Conservation (phyloP, 1,140 invertebrate genomes). For the Drosophila biarmipes region DNA sequence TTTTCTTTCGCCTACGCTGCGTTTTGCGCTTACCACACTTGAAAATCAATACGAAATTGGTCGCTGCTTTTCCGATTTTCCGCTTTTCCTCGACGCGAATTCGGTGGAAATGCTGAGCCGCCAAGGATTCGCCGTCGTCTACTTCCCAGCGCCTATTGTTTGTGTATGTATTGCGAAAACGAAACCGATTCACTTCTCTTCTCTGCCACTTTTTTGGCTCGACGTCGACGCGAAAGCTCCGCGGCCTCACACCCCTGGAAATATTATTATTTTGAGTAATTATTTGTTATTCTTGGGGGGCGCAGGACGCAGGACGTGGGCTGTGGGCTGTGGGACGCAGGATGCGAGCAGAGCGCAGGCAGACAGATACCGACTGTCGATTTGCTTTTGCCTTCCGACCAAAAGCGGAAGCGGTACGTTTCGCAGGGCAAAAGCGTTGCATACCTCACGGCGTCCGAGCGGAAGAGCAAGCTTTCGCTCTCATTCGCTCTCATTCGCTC, state of each 20-base stretch:
- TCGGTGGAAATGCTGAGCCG: conserved; percentile 52
- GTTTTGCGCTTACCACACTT: conserved; percentile 68
- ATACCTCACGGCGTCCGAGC: conserved; percentile 60
- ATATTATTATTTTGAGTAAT: conserved; percentile 69
- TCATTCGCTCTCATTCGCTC: not conserved
- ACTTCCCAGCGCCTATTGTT: conserved; percentile 84
- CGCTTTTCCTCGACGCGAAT: conserved; percentile 54
- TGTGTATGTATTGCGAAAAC: conserved; percentile 85
- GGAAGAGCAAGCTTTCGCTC: not conserved
- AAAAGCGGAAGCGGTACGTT: conserved; percentile 45
- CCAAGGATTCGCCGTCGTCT: conserved; percentile 58
- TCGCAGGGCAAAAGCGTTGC: conserved; percentile 56
- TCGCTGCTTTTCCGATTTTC: conserved; percentile 37
- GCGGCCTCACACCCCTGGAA: conserved; percentile 1
- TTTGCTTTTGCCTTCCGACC: conserved; percentile 16
- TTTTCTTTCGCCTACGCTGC: conserved; percentile 13
- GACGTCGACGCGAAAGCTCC: conserved; percentile 27
- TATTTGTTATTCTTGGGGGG: conserved; percentile 71
- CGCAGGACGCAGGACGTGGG: conserved; percentile 30
- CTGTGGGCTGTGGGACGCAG: not conserved
- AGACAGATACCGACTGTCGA: conserved; percentile 66
- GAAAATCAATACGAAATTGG: conserved; percentile 78
- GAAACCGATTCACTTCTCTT: conserved; percentile 77
- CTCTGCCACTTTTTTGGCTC: conserved; percentile 31
- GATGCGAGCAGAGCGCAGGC: conserved; percentile 33